Evolutionary conservation across 2,113 vertebrate species (phyloP), one percentile per base, ranked within the genome.

Genomic region (Petaurus breviceps): DNA sequence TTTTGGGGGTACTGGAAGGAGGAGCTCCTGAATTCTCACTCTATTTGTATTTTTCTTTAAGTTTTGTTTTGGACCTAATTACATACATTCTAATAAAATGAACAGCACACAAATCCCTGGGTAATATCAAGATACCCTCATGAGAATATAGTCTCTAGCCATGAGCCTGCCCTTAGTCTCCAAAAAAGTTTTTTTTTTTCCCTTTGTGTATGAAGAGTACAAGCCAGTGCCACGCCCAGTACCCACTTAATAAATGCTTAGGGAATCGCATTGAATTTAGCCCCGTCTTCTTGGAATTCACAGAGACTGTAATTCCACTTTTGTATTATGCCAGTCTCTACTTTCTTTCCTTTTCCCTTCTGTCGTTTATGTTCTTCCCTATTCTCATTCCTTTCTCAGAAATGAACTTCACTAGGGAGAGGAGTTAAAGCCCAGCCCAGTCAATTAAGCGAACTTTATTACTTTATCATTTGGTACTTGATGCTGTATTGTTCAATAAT

Each of bases 11-110:
- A 91, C 54, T 23, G n/a, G n/a, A 8, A 90, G 31, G 49, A 0
- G 19, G 19, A 54, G 22, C 26, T 93, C 10, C 12, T 57, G 68
- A 31, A 22, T 77, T 94, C 25, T 95, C 37, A 49, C 77, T 61
- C 89, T 5, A 90, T 12, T 51, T 92, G 8, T 22, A n/a, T 91
- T 94, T 84, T 16, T 43, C 46, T 54, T 95, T 95, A 92, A 90
- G 7, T 90, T 31, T 95, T 95, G 53, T 84, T 90, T 47, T 10
- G 26, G 3, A 0, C 23, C 51, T 51, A 7, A 3, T 28, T 11
- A 95, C 91, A 96, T 49, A 61, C 55, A 37, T 57, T 91, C 37
- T 54, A 51, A 53, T 47, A 43, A 53, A 94, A 23, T 25, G 26
- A 93, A 84, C 37, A 8, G 23, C 43, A 43, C 43, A 77, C n/a